phyloP scores from a whole-genome alignment of 2,113 vertebrate genomes.

The Tretioscincus oriximinensis region DNA sequence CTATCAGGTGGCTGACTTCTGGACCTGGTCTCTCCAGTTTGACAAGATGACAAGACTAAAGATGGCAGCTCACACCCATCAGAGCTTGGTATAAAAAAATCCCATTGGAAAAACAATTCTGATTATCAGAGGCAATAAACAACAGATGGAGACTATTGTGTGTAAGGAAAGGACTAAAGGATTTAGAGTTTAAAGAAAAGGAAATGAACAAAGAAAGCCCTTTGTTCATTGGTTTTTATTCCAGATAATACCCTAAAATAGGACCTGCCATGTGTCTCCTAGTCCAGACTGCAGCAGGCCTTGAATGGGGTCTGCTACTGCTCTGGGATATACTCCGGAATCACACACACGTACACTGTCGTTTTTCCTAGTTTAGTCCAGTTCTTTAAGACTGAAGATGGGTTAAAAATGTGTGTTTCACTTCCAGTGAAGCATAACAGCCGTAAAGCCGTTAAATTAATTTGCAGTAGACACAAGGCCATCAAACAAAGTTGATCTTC shows the following conservation, averaged over 20 bases:
- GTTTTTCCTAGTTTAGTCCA: too few relatives aligned
- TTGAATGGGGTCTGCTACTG: too few relatives aligned
- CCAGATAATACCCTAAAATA: too few relatives aligned
- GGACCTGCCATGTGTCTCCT: too few relatives aligned
- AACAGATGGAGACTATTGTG: not conserved
- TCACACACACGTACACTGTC: too few relatives aligned
- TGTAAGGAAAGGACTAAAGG: not conserved
- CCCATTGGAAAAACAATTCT: not conserved
- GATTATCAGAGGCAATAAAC: not conserved
- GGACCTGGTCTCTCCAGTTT: constrained; percentile 11
- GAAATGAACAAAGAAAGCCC: not conserved
- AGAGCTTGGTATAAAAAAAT: not conserved
- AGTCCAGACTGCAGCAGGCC: too few relatives aligned
- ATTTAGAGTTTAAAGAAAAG: not conserved
- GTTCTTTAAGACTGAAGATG: too few relatives aligned
- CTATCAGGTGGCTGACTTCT: not conserved
- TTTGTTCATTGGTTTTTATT: too few relatives aligned
- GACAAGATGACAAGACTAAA: not conserved
- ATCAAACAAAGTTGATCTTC: not conserved
- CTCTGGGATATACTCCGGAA: too few relatives aligned
- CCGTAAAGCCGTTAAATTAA: not conserved
- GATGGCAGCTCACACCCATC: not conserved
- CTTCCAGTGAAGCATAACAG: too few relatives aligned
- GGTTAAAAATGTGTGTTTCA: too few relatives aligned
- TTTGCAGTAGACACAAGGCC: not conserved